Conservation (phyloP, 2,888 invertebrate genomes). For the Helicoverpa assulta region DNA sequence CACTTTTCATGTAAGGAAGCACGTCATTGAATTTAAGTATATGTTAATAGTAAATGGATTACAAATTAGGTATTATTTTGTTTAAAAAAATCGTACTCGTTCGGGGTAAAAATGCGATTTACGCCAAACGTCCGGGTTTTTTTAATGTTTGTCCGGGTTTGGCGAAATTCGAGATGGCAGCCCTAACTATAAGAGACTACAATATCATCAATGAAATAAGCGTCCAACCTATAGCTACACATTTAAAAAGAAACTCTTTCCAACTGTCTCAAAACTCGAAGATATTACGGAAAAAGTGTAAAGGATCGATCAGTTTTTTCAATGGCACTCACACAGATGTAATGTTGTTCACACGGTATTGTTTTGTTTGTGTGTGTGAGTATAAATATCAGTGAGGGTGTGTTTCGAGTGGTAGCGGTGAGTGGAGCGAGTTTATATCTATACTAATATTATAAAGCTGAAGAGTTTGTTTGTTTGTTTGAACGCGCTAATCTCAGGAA, state of each 20-base stretch:
- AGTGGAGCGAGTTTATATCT: slow-evolving; percentile 19
- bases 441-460: too few species aligned
- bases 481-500: too few species aligned
- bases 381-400: slow-evolving; percentile 69
- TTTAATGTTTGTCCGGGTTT: too few species aligned
- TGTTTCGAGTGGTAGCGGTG: slow-evolving; percentile 2
- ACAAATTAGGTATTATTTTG: too few species aligned
- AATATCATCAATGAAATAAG: not conserved
- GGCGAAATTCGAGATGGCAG: too few species aligned
- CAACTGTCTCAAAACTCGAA: slow-evolving; percentile 53
- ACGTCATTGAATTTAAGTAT: too few species aligned
- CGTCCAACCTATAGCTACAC: slow-evolving; percentile 21
- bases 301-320: slow-evolving; percentile 63
- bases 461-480: too few species aligned
- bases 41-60: too few species aligned
- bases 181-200: not conserved
- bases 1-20: too few species aligned
- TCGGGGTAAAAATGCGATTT: too few species aligned
- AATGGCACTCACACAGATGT: slow-evolving; percentile 63
- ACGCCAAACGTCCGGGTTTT: too few species aligned
- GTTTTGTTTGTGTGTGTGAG: slow-evolving; percentile 61
- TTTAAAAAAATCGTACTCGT: too few species aligned
- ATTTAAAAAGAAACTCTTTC: slow-evolving; percentile 26
- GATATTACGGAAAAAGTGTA: slow-evolving; percentile 68
- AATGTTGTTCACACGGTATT: slow-evolving; percentile 47